phyloP scores from a whole-genome alignment of 1,140 invertebrate genomes.

The Drosophila trapezifrons region DNA sequence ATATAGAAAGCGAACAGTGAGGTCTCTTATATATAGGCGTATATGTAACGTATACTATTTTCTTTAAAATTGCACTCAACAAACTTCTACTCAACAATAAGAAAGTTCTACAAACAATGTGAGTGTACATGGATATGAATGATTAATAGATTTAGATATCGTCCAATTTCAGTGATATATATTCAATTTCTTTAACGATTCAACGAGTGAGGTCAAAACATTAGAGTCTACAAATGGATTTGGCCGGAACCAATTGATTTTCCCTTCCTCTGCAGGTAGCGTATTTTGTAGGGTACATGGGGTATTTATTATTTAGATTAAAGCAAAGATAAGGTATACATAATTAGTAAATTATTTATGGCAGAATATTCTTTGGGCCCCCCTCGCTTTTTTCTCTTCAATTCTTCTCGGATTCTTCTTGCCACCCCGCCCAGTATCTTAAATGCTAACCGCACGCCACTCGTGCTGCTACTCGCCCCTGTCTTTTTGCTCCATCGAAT shows the following conservation, averaged over 20 bases:
- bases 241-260: neutral
- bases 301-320: constrained; percentile 46
- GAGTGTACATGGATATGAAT: constrained; percentile 22
- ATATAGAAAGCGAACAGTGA: constrained; percentile 27
- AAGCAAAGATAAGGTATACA: constrained; percentile 44
- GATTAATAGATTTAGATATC: constrained; percentile 17
- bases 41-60: constrained; percentile 14
- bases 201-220: constrained; percentile 20
- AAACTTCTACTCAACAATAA: constrained; percentile 44
- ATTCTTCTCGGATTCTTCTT: neutral
- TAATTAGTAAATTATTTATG: constrained; percentile 49
- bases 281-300: constrained; percentile 2
- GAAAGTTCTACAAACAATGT: constrained; percentile 3
- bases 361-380: constrained; percentile 19
- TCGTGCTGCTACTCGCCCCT: constrained; percentile 19
- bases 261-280: neutral
- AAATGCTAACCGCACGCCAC: constrained; percentile 39
- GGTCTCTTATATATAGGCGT: neutral
- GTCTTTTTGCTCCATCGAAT: constrained; percentile 35
- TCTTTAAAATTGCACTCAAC: constrained; percentile 27
- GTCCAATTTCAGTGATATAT: constrained; percentile 32
- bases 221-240: neutral
- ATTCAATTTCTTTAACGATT: constrained; percentile 9
- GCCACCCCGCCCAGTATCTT: constrained; percentile 32
- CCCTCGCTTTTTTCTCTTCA: neutral